These are phyloP conservation scores for pig (Sus scrofa) DNA, from an alignment of 2,113 vertebrate genomes.

Conservation along the genomic window T2T-Sscrofa CM000814.6:131521501-131522000, in stretches of 20 bases:
- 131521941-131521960: conserved; percentile 11
- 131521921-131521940: background rate
- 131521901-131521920: background rate
- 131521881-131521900: background rate
- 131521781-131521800: background rate
- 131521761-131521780: background rate
- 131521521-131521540: background rate
- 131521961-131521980: conserved; percentile 38
- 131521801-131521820: background rate
- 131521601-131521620: background rate
- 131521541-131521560: background rate
- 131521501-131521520: background rate
- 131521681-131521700: conserved; percentile 25
- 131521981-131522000: conserved; percentile 10
- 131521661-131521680: background rate
- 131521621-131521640: background rate
- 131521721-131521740: conserved; percentile 13
- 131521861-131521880: conserved; percentile 18
- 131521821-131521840: background rate
- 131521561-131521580: background rate
- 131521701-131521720: conserved; percentile 20
- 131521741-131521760: background rate
- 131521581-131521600: background rate
- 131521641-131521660: background rate
- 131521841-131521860: background rate